Percentiles rank a stretch among this genome's conserved stretches.
Conservation (phyloP, 2,797 vertebrate genomes). For the Sebastes trivittatus region DNA sequence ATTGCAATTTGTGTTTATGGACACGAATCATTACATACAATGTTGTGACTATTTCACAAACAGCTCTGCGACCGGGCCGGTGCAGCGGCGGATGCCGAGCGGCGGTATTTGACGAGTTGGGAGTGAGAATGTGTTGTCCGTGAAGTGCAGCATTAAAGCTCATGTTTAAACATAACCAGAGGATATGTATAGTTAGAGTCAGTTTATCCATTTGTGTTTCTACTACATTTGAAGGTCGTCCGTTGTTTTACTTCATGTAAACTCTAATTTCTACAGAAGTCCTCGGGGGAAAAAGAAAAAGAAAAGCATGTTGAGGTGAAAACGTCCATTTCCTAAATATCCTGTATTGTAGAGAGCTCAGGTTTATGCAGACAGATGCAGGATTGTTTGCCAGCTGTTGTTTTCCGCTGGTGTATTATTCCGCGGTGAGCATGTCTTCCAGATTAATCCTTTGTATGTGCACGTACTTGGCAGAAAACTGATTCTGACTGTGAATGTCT, state of each 20-base stretch:
- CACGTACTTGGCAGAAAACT: conserved; percentile 48
- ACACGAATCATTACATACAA: too few relatives aligned
- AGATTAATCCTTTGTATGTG: conserved; percentile 49
- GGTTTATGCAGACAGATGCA: conserved; percentile 36
- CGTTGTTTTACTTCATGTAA: neutral
- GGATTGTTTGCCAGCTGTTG: conserved; percentile 56
- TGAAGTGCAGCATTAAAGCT: neutral
- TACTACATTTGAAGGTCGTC: neutral
- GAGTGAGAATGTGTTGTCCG: too few relatives aligned
- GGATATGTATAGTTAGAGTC: too few relatives aligned
- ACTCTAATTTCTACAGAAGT: neutral
- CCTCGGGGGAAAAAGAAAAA: neutral
- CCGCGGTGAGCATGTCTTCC: conserved; percentile 38
- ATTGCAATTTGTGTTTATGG: too few relatives aligned
- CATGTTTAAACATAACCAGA: neutral
- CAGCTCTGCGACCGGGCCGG: too few relatives aligned
- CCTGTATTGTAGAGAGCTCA: neutral
- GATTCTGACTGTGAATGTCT: conserved; percentile 39
- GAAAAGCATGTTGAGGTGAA: neutral
- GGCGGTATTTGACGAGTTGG: too few relatives aligned
- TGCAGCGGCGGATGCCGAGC: too few relatives aligned
- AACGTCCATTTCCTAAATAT: neutral
- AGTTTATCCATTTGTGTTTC: neutral
- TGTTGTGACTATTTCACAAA: too few relatives aligned
- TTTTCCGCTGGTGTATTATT: conserved; percentile 39